phyloP scores from a whole-genome alignment of 2,797 vertebrate species.

The Cossypha dichroa region DNA sequence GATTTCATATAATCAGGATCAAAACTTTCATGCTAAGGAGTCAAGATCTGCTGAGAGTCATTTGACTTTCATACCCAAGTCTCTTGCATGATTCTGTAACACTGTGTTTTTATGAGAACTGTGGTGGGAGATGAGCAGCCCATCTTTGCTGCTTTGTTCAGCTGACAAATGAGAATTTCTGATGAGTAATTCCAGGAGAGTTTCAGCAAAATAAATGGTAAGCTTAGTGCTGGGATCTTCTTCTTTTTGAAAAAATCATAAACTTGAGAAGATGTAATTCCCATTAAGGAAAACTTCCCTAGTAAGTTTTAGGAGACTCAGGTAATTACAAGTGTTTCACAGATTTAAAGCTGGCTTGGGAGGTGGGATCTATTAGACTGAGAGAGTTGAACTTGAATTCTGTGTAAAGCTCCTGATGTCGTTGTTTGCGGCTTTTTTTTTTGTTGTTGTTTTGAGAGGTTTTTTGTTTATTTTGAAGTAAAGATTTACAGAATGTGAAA shows the following conservation, averaged over 20 bases:
- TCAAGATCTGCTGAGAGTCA: not conserved
- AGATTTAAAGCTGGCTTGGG: not conserved
- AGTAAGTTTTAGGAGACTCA: not conserved
- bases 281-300: not conserved
- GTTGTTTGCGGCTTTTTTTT: not conserved
- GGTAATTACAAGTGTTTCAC: not conserved
- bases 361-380: not conserved
- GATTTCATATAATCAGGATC: not conserved
- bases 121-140: not conserved
- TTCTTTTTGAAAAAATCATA: not conserved
- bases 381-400: not conserved
- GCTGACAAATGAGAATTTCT: not conserved
- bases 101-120: not conserved
- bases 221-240: not conserved
- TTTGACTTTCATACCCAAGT: not conserved
- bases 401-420: not conserved
- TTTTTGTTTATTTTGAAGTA: not conserved
- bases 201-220: not conserved
- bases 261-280: not conserved
- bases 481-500: not conserved
- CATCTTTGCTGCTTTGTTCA: not conserved
- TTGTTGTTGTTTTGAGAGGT: accelerated
- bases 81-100: not conserved
- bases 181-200: not conserved
- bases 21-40: not conserved